These are phyloP conservation scores for Eufriesea mexicana DNA, from an alignment of 1,140 invertebrate genomes.

Conservation along the genomic window DNA sequence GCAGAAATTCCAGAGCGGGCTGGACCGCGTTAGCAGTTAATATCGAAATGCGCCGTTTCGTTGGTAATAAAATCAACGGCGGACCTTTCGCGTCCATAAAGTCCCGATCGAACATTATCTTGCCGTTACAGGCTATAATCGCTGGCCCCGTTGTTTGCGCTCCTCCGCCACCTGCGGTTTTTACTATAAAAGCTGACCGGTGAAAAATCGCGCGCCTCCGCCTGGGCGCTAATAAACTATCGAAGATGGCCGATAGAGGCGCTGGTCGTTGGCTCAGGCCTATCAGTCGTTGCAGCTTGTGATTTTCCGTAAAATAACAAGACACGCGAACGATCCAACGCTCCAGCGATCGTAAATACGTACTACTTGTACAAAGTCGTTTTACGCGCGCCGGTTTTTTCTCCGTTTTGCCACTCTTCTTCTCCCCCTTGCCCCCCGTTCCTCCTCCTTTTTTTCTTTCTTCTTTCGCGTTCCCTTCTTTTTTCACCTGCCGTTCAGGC, in stretches of 20 bases:
- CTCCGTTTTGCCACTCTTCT: too few species aligned
- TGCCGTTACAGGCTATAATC: slow-evolving; percentile 15
- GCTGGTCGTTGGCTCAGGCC: neutral
- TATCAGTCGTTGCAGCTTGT: too few species aligned
- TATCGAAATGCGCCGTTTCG: slow-evolving; percentile 35
- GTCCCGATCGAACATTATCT: slow-evolving; percentile 24
- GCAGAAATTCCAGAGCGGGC: slow-evolving; percentile 29
- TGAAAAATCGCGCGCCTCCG: neutral
- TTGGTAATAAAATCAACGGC: slow-evolving; percentile 37
- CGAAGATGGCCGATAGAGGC: neutral
- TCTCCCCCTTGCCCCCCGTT: too few species aligned
- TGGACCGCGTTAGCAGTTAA: slow-evolving; percentile 41
- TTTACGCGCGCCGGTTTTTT: neutral
- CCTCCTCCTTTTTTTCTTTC: too few species aligned
- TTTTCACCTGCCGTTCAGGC: neutral
- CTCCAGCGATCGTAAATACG: neutral
- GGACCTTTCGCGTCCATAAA: slow-evolving; percentile 7
- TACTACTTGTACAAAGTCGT: neutral
- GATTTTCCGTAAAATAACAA: neutral
- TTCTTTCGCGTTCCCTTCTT: neutral
- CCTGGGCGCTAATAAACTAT: neutral
- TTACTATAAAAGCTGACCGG: neutral
- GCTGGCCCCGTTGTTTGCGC: neutral
- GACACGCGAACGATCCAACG: neutral
- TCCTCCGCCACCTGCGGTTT: neutral